Conservation (phyloP, 2,888 invertebrate genomes). For the Heliconius ethilla region DNA sequence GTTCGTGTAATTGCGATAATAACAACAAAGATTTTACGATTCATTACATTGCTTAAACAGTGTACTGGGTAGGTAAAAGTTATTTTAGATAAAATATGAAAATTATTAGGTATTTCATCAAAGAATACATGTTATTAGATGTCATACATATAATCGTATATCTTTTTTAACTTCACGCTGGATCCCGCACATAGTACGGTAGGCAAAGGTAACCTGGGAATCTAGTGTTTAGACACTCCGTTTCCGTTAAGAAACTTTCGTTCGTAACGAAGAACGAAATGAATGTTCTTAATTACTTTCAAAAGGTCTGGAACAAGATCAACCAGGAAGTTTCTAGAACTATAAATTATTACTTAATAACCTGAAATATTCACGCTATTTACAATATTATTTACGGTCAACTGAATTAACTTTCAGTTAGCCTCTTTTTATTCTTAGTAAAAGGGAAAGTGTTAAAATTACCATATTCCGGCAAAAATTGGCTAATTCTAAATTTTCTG, state of each 20-base stretch:
- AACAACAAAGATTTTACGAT: not conserved
- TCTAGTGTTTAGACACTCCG: too few species aligned
- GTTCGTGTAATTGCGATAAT: not conserved
- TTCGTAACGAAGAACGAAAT: not conserved
- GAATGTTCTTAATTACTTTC: not conserved
- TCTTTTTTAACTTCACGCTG: too few species aligned
- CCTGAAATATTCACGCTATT: not conserved
- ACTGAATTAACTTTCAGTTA: slow-evolving; percentile 5
- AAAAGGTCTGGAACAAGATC: too few species aligned
- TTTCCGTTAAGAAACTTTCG: too few species aligned
- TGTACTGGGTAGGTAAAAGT: not conserved
- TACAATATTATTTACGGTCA: slow-evolving; percentile 5
- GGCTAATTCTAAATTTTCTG: slow-evolving; percentile 3
- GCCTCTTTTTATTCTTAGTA: slow-evolving; percentile 7
- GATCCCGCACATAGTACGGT: too few species aligned
- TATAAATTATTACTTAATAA: not conserved
- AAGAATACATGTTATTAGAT: too few species aligned
- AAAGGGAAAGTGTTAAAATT: slow-evolving; percentile 15
- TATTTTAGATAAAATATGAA: not conserved
- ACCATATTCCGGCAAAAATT: not conserved
- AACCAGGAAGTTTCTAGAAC: too few species aligned
- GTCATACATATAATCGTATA: too few species aligned
- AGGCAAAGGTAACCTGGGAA: too few species aligned
- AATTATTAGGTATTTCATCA: too few species aligned
- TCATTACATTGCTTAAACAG: not conserved